Evolutionary conservation across 1,140 invertebrate species (phyloP), one percentile per base, ranked within the genome.

Genomic region (Drosophila kikkawai): DNA sequence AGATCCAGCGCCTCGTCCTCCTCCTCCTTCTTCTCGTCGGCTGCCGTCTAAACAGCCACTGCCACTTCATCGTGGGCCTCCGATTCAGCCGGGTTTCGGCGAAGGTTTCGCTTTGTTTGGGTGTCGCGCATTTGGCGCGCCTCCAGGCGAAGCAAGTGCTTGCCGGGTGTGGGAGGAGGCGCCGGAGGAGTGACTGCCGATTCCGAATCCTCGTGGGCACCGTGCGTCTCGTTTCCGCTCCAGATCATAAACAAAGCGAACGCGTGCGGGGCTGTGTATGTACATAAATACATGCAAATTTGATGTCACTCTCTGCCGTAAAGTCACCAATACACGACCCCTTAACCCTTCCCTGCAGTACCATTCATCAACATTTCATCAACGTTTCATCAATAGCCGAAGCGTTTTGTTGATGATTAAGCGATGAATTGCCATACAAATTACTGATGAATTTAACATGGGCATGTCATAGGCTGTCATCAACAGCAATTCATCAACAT

Each of bases 231-330:
- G 71, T 80, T 86, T 86, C 83, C 83, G 83, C 83, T 86, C 83
- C 79, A 87, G 79, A 87, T 87, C 80, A 82, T 82, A 75, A 87
- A 79, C 79, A 87, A 87, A 87, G 80, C 76, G 78, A 53, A 66
- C 66, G 78, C 70, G 73, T 81, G 74, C 66, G 48, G 56, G 73
- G 47, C 65, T 75, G 57, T 75, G 51, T 76, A 48, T 76, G 70
- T 76, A 74, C 71, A 75, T 70, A 70, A 70, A 70, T 67, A 69
- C 66, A 66, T 81, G 79, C 60, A 71, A 70, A 63, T 81, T 75
- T 55, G 51, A 75, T 69, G 45, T 75, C 74, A 75, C 73, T 56
- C 48, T 34, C 48, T 37, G 34, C 37, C 34, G 47, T 41, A 41
- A 51, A 37, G 37, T 11, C 63, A 53, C 67, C 67, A 48, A 53